phyloP scores from a whole-genome alignment of 2,113 vertebrate genomes.

The Otolemur garnettii region DNA sequence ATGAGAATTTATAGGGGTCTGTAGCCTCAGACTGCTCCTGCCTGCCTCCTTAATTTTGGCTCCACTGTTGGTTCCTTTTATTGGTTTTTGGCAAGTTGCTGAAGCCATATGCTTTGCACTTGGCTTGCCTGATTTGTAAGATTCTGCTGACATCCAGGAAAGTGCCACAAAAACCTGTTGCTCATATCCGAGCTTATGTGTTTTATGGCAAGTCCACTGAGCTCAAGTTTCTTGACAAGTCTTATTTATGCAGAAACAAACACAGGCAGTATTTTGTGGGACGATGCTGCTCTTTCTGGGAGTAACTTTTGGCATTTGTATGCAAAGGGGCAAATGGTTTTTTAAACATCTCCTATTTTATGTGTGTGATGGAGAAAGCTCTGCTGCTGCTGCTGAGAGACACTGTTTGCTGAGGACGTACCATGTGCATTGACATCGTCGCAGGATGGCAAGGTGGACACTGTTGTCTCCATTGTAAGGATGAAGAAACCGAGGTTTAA shows the following conservation, averaged over 20 bases:
- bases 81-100: conserved; percentile 61
- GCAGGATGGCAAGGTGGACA: background rate
- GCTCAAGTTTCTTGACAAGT: conserved; percentile 77
- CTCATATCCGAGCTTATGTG: conserved; percentile 43
- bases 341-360: conserved; percentile 30
- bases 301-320: background rate
- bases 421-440: background rate
- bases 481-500: background rate
- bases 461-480: background rate
- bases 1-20: background rate
- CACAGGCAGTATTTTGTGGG: background rate
- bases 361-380: background rate
- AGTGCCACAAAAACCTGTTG: conserved; percentile 55
- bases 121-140: conserved; percentile 62
- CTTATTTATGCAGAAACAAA: conserved; percentile 75
- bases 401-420: background rate
- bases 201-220: conserved; percentile 49
- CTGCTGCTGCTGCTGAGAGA: background rate
- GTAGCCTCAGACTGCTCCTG: background rate
- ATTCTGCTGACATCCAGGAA: conserved; percentile 74
- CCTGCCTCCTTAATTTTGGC: conserved; percentile 24
- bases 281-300: background rate
- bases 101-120: conserved; percentile 65
- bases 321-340: background rate
- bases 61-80: conserved; percentile 24